Conservation (phyloP, 64 coral and sea anemone genomes). For the Hydrozoanthus tunicans region DNA sequence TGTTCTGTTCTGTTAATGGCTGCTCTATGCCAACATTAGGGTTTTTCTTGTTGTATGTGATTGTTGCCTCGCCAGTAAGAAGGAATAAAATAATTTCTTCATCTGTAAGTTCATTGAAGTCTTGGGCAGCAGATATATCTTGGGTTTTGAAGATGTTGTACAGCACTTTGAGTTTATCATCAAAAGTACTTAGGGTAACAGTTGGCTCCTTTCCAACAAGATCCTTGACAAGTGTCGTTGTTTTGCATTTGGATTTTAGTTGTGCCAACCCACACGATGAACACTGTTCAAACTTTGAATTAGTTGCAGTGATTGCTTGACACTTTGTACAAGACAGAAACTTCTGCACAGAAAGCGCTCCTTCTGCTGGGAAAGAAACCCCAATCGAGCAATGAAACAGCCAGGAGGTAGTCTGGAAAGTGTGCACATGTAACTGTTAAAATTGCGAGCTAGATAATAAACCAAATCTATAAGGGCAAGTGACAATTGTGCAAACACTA, state of each 20-base stretch:
- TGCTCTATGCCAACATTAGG: slow-evolving; percentile 14
- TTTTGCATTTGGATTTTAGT: slow-evolving; percentile 36
- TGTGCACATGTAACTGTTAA: not conserved
- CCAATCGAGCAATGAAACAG: slow-evolving; percentile 1
- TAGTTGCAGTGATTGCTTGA: slow-evolving; percentile 2
- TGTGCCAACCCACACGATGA: slow-evolving; percentile 33
- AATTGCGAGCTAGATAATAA: not conserved
- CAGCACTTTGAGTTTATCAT: slow-evolving; percentile 37
- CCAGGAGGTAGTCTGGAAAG: slow-evolving; percentile 4
- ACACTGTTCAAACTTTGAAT: slow-evolving; percentile 16
- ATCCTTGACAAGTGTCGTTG: slow-evolving; percentile 44
- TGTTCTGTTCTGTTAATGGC: slow-evolving; percentile 18
- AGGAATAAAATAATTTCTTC: slow-evolving; percentile 43
- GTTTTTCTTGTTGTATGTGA: slow-evolving; percentile 29
- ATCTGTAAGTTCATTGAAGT: slow-evolving; percentile 42
- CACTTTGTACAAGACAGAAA: slow-evolving; percentile 27
- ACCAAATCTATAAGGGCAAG: not conserved
- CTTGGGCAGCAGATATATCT: slow-evolving; percentile 38
- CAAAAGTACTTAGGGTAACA: slow-evolving; percentile 39
- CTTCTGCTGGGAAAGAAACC: slow-evolving; percentile 16
- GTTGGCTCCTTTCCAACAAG: slow-evolving; percentile 35
- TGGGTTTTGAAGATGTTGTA: slow-evolving; percentile 28
- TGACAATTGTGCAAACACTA: not conserved
- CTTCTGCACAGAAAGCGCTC: slow-evolving; percentile 28
- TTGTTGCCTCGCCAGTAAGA: not conserved